Conservation (phyloP, 2,113 vertebrate species). For the Arenaria interpres region DNA sequence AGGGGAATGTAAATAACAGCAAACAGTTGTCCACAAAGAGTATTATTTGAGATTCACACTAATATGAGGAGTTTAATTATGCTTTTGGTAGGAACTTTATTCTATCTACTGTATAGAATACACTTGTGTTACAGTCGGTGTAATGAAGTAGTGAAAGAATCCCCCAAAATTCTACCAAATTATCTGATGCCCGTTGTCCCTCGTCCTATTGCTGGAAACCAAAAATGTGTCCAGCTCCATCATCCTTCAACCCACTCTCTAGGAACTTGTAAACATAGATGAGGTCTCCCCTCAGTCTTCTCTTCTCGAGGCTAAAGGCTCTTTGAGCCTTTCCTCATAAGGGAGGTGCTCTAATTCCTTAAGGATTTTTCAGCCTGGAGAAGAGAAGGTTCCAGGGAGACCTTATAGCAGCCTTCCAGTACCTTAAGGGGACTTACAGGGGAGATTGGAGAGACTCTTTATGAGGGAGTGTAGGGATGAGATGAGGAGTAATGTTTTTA, state of each 20-base stretch:
- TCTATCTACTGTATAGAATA: background rate
- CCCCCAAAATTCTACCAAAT: background rate
- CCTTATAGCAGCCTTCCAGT: background rate
- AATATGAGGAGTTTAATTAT: background rate
- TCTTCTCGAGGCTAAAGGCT: too few relatives aligned
- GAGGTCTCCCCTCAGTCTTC: too few relatives aligned
- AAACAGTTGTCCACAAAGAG: background rate
- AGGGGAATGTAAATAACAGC: background rate
- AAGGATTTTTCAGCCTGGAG: background rate
- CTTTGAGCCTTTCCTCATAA: too few relatives aligned
- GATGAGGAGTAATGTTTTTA: background rate
- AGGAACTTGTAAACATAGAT: too few relatives aligned
- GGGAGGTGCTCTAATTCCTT: too few relatives aligned
- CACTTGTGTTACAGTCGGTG: background rate
- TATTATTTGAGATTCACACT: background rate
- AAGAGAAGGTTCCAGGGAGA: background rate
- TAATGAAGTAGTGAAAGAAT: background rate
- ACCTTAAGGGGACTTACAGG: background rate
- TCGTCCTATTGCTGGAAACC: too few relatives aligned
- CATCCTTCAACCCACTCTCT: too few relatives aligned
- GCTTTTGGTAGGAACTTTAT: background rate
- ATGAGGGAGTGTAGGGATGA: too few relatives aligned
- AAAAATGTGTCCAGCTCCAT: too few relatives aligned
- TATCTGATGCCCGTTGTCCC: background rate
- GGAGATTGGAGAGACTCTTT: background rate